A percentile compares a stretch with the other conserved stretches of the same genome.
These are phyloP conservation scores for Porites cylindrica DNA, from an alignment of 92 coral and sea anemone species.

Conservation along the genomic window DNA sequence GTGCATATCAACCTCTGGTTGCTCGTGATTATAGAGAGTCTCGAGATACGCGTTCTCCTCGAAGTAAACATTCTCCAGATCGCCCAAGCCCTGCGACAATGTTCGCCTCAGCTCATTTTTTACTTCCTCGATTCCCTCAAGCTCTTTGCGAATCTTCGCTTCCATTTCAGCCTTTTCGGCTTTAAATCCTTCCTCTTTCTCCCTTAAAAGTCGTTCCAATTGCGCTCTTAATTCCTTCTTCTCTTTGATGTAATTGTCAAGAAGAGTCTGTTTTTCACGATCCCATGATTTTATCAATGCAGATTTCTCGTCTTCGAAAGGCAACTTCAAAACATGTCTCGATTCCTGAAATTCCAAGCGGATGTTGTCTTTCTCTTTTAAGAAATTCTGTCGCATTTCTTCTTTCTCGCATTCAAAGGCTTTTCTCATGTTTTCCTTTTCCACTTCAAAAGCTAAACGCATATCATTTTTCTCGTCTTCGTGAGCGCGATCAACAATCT, in stretches of 20 bases:
- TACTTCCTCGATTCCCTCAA: slow-evolving; percentile 92
- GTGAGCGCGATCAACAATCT: slow-evolving; percentile 83
- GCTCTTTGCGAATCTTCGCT: slow-evolving; percentile 77
- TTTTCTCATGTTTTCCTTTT: slow-evolving; percentile 86
- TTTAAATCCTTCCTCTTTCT: slow-evolving; percentile 79
- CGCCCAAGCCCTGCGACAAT: slow-evolving; percentile 84
- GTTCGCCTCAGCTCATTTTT: slow-evolving; percentile 93
- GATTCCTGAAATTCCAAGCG: slow-evolving; percentile 94
- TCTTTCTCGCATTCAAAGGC: slow-evolving; percentile 91
- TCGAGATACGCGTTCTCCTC: slow-evolving; percentile 83
- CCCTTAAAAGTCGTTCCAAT: slow-evolving; percentile 69
- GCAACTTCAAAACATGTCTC: slow-evolving; percentile 93
- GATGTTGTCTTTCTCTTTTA: slow-evolving; percentile 91
- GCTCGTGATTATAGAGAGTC: slow-evolving; percentile 76
- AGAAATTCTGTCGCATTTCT: slow-evolving; percentile 90
- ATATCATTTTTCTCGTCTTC: slow-evolving; percentile 91
- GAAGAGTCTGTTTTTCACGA: slow-evolving; percentile 74
- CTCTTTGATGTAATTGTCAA: slow-evolving; percentile 79
- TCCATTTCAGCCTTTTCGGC: slow-evolving; percentile 87
- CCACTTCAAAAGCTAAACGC: slow-evolving; percentile 81
- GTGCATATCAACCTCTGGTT: slow-evolving; percentile 95
- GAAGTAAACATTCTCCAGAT: slow-evolving; percentile 87
- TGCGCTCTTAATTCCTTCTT: slow-evolving; percentile 78
- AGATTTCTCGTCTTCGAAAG: slow-evolving; percentile 93
- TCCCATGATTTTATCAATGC: slow-evolving; percentile 77